A percentile compares a stretch with the other conserved stretches of the same genome.
phyloP scores from a whole-genome alignment of 2,113 vertebrate species.

The Pedionomus torquatus region DNA sequence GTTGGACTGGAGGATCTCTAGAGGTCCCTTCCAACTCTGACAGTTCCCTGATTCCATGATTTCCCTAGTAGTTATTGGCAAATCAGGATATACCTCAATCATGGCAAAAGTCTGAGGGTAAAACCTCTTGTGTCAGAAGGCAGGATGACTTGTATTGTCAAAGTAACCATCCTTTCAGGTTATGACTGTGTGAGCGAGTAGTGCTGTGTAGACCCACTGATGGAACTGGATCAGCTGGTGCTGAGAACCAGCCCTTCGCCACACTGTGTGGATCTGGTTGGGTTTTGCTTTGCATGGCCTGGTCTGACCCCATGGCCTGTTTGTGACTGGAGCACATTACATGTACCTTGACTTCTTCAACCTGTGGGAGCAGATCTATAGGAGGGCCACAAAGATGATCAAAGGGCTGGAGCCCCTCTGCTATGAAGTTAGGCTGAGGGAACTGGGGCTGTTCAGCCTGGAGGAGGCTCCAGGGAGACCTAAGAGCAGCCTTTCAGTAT shows the following conservation, averaged over 20 bases:
- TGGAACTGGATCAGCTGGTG: neutral
- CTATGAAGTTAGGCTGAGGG: too few relatives aligned
- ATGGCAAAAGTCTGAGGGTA: neutral
- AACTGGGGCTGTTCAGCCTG: too few relatives aligned
- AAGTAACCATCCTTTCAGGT: neutral
- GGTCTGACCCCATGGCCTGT: fast-evolving
- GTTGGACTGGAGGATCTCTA: too few relatives aligned
- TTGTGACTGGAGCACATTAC: neutral
- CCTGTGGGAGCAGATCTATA: too few relatives aligned
- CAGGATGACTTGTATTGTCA: neutral
- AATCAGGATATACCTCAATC: neutral
- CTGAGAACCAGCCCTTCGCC: neutral
- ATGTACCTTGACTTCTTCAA: too few relatives aligned
- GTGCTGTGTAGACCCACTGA: fast-evolving
- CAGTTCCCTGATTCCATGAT: neutral
- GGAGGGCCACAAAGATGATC: too few relatives aligned
- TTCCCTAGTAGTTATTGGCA: neutral
- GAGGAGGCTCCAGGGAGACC: too few relatives aligned
- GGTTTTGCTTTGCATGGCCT: neutral
- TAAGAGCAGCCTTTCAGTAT: too few relatives aligned
- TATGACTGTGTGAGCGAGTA: neutral
- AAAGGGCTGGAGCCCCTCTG: too few relatives aligned
- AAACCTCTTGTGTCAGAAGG: neutral
- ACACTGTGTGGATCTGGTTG: neutral
- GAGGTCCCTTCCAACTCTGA: too few relatives aligned